Conservation (phyloP, 2,888 invertebrate genomes). For the Ephialtes manifestator region DNA sequence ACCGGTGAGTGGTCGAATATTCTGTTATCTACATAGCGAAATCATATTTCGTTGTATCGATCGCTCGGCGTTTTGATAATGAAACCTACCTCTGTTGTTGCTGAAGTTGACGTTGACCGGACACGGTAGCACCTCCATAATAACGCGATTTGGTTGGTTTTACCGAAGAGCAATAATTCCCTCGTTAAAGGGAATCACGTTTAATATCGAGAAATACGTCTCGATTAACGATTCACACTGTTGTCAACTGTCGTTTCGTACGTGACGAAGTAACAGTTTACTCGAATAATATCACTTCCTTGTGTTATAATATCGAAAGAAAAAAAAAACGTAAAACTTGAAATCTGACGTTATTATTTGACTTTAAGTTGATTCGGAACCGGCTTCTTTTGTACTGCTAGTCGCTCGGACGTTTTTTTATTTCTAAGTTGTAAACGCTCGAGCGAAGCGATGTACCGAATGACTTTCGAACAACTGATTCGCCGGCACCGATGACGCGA, state of each 20-base stretch:
- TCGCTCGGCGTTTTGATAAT: background rate
- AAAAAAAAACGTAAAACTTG: background rate
- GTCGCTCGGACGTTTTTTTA: background rate
- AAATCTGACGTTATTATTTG: background rate
- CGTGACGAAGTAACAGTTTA: no score
- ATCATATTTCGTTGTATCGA: background rate
- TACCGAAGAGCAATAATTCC: conserved; percentile 48
- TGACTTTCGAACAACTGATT: conserved; percentile 79
- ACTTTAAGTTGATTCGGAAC: conserved; percentile 17
- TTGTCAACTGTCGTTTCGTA: background rate
- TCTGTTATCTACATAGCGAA: background rate
- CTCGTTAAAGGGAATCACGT: conserved; percentile 39
- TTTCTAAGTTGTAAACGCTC: background rate
- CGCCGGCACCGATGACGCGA: conserved; percentile 81
- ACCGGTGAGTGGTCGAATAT: background rate
- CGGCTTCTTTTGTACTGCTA: conserved; percentile 43
- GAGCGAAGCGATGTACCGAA: conserved; percentile 35
- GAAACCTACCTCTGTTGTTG: conserved; percentile 90
- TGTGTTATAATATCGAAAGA: background rate
- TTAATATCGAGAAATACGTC: conserved; percentile 12
- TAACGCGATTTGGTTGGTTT: conserved; percentile 11
- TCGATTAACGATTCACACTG: background rate
- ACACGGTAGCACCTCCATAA: conserved; percentile 93
- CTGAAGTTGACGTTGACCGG: conserved; percentile 92
- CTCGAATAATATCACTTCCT: background rate